A percentile compares a stretch with the other conserved stretches of the same genome.
These are phyloP conservation scores for Drosophila mayaguana DNA, from an alignment of 2,888 invertebrate genomes.

Conservation along the genomic window DNA sequence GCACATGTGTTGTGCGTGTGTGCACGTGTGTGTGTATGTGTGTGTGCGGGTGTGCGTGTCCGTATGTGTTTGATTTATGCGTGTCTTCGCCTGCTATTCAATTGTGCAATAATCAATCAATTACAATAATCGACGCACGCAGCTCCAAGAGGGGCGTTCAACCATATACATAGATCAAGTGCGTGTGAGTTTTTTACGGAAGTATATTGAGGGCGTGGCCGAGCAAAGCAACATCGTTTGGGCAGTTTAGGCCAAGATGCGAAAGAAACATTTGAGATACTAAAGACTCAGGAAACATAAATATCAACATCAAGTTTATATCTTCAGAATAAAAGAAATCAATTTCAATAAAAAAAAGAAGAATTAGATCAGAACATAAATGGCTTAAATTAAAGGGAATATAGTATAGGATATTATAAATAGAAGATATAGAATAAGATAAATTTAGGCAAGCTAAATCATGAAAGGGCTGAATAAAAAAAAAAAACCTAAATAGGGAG, in stretches of 20 bases:
- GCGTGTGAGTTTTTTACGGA: background rate
- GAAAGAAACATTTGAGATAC: background rate
- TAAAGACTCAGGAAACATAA: background rate
- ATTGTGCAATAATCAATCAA: constrained; percentile 80
- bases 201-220: background rate
- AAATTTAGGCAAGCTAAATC: too few relatives aligned
- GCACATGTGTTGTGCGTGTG: constrained; percentile 47
- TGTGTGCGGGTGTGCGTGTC: constrained; percentile 10
- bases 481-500: too few relatives aligned
- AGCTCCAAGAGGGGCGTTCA: constrained; percentile 64
- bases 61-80: constrained; percentile 67
- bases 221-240: background rate
- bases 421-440: too few relatives aligned
- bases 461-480: too few relatives aligned
- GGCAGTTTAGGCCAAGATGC: background rate
- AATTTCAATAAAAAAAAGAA: background rate
- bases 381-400: too few relatives aligned
- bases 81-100: constrained; percentile 73
- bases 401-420: too few relatives aligned
- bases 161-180: constrained; percentile 47
- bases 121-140: constrained; percentile 75
- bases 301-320: background rate
- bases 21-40: background rate
- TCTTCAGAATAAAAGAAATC: too few relatives aligned
- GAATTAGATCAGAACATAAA: background rate